A percentile compares a stretch with the other conserved stretches of the same genome.
Conservation (phyloP, 1,140 invertebrate genomes). For the Penaeus japonicus region DNA sequence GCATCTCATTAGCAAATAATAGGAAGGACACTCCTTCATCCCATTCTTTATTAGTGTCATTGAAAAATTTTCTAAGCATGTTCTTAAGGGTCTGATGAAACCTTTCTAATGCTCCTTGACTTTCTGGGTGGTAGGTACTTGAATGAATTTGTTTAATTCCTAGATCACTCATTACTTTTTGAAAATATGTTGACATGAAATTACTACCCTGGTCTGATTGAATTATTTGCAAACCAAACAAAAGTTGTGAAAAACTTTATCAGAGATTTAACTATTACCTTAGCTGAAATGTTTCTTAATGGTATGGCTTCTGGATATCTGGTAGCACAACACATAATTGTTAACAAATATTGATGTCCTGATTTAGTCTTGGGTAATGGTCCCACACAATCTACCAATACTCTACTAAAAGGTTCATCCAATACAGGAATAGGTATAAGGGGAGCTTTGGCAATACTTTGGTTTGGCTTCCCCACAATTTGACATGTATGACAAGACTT, state of each 20-base stretch:
- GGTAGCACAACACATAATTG: not conserved
- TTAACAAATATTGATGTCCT: not conserved
- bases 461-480: constrained; percentile 3
- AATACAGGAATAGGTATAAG: not conserved
- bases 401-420: not conserved
- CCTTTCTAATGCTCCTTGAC: too few relatives aligned
- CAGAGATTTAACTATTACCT: not conserved
- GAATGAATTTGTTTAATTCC: too few relatives aligned
- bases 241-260: not conserved
- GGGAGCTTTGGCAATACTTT: not conserved
- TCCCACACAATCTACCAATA: not conserved
- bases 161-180: too few relatives aligned
- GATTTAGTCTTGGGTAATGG: not conserved
- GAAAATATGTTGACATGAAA: too few relatives aligned
- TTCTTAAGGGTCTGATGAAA: too few relatives aligned
- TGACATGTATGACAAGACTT: constrained; percentile 10
- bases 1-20: too few relatives aligned
- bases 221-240: not conserved
- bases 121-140: too few relatives aligned
- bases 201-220: constrained; percentile 21
- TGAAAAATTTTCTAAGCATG: too few relatives aligned
- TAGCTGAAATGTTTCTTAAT: not conserved
- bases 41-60: too few relatives aligned
- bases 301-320: constrained; percentile 10
- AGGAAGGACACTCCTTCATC: too few relatives aligned